Conservation (phyloP, 2,888 invertebrate species). For the Hoplodrina blanda region DNA sequence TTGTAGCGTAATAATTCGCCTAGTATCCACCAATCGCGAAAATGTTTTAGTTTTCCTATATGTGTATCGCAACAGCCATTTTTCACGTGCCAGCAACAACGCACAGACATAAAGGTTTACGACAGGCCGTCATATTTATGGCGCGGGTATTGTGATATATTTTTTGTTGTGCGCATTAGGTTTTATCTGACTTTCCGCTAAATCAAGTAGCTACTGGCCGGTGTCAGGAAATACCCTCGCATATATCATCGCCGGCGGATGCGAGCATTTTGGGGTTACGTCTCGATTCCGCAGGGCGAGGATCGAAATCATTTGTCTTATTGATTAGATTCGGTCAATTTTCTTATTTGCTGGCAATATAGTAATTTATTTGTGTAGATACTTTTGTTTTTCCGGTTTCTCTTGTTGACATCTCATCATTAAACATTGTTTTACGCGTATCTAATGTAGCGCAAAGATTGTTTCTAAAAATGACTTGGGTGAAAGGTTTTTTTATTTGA, state of each 20-base stretch:
- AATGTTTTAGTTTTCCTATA: conserved; percentile 74
- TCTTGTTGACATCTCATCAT: not conserved
- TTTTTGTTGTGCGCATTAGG: conserved; percentile 91
- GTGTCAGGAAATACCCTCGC: conserved; percentile 89
- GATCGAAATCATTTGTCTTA: conserved; percentile 81
- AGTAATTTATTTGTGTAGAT: conserved; percentile 34
- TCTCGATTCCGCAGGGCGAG: conserved; percentile 80
- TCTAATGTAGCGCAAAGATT: not conserved
- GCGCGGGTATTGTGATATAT: conserved; percentile 89
- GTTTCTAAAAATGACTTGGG: not conserved
- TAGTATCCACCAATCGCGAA: conserved; percentile 69
- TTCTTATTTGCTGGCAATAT: conserved; percentile 68
- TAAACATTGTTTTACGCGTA: not conserved
- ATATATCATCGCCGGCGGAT: conserved; percentile 88
- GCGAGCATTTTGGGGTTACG: conserved; percentile 88
- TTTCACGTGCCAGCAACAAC: conserved; percentile 88
- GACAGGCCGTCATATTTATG: conserved; percentile 90
- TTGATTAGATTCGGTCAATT: conserved; percentile 77
- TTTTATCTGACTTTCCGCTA: conserved; percentile 91
- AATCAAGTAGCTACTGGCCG: conserved; percentile 91
- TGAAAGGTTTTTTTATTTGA: conserved; percentile 8
- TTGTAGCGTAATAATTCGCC: conserved; percentile 69
- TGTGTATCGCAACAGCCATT: conserved; percentile 84
- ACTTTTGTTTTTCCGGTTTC: not conserved
- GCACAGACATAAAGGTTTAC: conserved; percentile 90